Conservation (phyloP, 2,888 invertebrate species). For the Callimorpha dominula region DNA sequence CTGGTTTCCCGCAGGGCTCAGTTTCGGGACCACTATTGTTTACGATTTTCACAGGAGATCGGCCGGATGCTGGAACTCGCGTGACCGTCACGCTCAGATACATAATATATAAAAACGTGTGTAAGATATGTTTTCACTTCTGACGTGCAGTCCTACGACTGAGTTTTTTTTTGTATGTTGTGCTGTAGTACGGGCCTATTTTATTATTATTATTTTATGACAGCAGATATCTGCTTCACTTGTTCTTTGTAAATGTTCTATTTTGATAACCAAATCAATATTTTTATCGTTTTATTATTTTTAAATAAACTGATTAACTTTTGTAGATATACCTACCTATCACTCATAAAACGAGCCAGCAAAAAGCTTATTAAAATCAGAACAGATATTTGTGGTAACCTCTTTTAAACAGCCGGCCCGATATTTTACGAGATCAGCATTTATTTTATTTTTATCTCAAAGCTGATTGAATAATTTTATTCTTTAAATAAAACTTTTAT, state of each 20-base stretch:
- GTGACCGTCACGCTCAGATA: no score
- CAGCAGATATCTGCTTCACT: no score
- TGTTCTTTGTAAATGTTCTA: background rate
- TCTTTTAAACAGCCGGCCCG: background rate
- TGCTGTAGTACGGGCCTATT: no score
- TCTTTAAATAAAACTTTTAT: constrained; percentile 5
- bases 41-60: no score
- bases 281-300: background rate
- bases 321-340: background rate
- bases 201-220: no score
- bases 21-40: no score
- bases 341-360: background rate
- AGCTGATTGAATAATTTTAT: constrained; percentile 3
- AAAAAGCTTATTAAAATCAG: background rate
- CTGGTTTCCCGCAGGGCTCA: no score
- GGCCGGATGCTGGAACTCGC: no score
- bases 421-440: background rate
- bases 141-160: no score
- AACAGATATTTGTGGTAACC: background rate
- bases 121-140: no score
- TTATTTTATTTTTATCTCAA: background rate
- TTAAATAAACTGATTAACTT: background rate
- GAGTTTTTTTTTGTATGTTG: no score
- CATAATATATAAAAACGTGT: no score
- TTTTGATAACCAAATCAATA: background rate